These are phyloP conservation scores for Neosilurus mollespiculum DNA, from an alignment of 2,797 vertebrate genomes.

Conservation along the genomic window DNA sequence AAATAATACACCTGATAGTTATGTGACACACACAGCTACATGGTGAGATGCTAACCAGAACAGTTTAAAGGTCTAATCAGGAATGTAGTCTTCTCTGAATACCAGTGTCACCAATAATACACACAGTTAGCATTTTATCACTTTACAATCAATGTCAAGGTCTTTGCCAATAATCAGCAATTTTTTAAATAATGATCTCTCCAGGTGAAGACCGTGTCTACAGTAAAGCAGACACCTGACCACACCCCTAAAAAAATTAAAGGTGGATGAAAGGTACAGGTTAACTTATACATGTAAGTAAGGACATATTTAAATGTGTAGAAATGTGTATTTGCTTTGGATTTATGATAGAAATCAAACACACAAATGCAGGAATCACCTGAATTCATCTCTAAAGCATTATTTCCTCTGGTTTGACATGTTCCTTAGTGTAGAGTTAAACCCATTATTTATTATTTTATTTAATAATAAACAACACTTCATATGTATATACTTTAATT, in stretches of 20 bases:
- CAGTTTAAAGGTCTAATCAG: not conserved
- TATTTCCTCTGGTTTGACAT: not conserved
- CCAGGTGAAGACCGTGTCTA: not conserved
- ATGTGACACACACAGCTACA: not conserved
- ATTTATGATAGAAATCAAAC: too few species aligned
- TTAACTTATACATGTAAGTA: not conserved
- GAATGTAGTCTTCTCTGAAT: not conserved
- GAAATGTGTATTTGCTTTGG: not conserved
- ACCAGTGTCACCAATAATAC: not conserved
- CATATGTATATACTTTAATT: not conserved
- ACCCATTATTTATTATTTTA: not conserved
- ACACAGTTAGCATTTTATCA: not conserved
- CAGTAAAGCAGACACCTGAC: not conserved
- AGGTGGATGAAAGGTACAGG: not conserved
- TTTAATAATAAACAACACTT: not conserved
- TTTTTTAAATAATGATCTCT: not conserved
- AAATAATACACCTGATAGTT: not conserved
- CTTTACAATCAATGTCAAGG: not conserved
- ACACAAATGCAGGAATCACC: not conserved
- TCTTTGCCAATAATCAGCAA: not conserved
- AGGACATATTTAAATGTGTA: not conserved
- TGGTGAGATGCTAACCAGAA: not conserved
- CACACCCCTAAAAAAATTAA: not conserved
- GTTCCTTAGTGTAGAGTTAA: not conserved
- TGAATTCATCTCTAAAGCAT: not conserved